These are phyloP conservation scores for Luperina nickerlii DNA, from an alignment of 2,888 invertebrate species.

Conservation along the genomic window DNA sequence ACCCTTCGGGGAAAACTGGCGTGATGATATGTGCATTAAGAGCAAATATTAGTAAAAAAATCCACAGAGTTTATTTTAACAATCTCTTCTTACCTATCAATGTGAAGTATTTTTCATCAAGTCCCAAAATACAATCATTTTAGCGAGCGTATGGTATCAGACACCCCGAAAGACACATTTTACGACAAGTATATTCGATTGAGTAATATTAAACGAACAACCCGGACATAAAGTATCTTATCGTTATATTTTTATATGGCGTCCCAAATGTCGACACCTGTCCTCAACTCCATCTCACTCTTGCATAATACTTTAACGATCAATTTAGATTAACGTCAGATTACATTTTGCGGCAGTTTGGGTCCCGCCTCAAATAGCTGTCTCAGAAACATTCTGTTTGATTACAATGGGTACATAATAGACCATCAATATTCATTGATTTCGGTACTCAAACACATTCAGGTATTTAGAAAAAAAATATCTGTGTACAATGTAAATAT, in stretches of 20 bases:
- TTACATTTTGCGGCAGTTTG: slow-evolving; percentile 37
- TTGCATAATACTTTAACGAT: slow-evolving; percentile 54
- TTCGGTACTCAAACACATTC: slow-evolving; percentile 1
- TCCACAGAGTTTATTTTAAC: neutral
- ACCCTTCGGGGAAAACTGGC: neutral
- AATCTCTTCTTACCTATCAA: slow-evolving; percentile 5
- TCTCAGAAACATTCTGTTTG: slow-evolving; percentile 30
- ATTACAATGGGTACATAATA: slow-evolving; percentile 30
- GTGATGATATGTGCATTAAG: neutral
- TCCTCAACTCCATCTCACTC: slow-evolving; percentile 25
- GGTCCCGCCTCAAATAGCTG: slow-evolving; percentile 22
- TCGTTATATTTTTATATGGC: slow-evolving; percentile 49
- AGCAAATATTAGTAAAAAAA: neutral
- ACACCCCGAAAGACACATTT: slow-evolving; percentile 30
- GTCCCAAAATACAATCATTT: slow-evolving; percentile 13
- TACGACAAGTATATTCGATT: slow-evolving; percentile 47
- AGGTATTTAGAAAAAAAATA: neutral
- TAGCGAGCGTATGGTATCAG: slow-evolving; percentile 9
- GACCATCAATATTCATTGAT: slow-evolving; percentile 11
- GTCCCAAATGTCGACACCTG: slow-evolving; percentile 51
- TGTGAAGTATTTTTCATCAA: slow-evolving; percentile 17
- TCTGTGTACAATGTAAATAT: neutral
- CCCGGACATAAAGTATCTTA: slow-evolving; percentile 43
- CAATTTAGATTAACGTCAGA: slow-evolving; percentile 58
- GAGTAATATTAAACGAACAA: slow-evolving; percentile 52